Conservation (phyloP, 2,888 invertebrate species). For the Eupsilia transversa region DNA sequence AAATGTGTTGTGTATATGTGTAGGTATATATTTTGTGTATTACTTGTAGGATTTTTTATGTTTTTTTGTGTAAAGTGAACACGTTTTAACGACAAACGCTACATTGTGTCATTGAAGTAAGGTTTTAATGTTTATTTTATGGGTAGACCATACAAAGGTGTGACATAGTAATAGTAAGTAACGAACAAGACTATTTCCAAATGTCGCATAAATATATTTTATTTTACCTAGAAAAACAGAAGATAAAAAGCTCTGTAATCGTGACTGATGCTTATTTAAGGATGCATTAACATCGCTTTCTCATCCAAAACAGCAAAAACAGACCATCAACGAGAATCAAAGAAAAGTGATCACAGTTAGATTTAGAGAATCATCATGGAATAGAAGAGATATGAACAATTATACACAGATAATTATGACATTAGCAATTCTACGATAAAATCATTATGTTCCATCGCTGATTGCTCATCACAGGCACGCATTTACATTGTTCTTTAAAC, state of each 20-base stretch:
- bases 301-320: not conserved
- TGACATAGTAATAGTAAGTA: not conserved
- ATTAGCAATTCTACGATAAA: constrained; percentile 45
- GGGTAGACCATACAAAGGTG: not conserved
- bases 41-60: not conserved
- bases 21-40: not conserved
- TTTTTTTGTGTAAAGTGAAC: constrained; percentile 1
- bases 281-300: not conserved
- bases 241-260: not conserved
- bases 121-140: constrained; percentile 8
- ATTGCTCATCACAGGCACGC: constrained; percentile 40
- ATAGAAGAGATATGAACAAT: constrained; percentile 32
- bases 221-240: not conserved
- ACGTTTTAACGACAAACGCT: not conserved
- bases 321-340: not conserved
- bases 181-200: not conserved
- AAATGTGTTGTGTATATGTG: not conserved
- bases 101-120: not conserved
- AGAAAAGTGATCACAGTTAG: constrained; percentile 11
- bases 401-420: constrained; percentile 34
- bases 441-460: constrained; percentile 21
- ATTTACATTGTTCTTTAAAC: constrained; percentile 25
- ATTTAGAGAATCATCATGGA: not conserved
- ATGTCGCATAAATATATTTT: too few species aligned
- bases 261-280: not conserved